These are phyloP conservation scores for Cololabis saira DNA, from an alignment of 2,113 vertebrate genomes.

Conservation along the genomic window DNA sequence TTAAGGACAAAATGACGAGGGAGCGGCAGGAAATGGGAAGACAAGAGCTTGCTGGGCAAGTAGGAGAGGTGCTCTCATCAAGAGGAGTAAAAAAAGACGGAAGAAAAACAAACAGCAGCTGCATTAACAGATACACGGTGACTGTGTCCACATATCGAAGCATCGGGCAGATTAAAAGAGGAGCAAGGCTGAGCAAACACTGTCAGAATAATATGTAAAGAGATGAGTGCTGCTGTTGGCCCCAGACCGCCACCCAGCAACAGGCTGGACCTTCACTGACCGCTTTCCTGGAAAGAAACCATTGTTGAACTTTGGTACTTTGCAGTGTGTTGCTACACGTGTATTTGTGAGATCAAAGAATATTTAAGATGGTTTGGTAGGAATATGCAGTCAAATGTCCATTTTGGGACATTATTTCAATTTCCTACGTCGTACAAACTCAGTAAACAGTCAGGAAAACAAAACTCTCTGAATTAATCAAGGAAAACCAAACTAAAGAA, in stretches of 20 bases:
- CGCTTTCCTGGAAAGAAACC: constrained; percentile 69
- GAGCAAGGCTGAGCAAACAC: constrained; percentile 71
- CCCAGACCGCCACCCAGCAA: constrained; percentile 22
- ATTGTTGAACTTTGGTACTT: constrained; percentile 61
- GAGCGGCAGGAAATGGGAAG: background rate
- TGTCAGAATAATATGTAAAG: constrained; percentile 61
- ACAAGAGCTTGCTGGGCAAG: constrained; percentile 32
- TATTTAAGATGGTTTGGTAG: constrained; percentile 23
- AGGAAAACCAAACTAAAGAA: background rate
- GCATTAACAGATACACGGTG: constrained; percentile 77
- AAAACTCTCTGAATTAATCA: background rate
- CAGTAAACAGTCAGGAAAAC: constrained; percentile 19
- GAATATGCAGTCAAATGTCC: constrained; percentile 28
- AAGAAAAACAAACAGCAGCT: constrained; percentile 65
- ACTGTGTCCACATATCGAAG: constrained; percentile 69
- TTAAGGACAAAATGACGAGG: constrained; percentile 11
- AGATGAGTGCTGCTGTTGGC: constrained; percentile 60
- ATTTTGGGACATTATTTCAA: constrained; percentile 34
- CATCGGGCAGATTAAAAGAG: constrained; percentile 62
- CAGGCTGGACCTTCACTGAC: constrained; percentile 36
- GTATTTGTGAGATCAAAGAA: constrained; percentile 46
- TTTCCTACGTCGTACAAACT: constrained; percentile 20
- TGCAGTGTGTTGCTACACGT: constrained; percentile 23
- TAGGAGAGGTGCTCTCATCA: constrained; percentile 50
- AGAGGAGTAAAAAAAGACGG: constrained; percentile 15